Evolutionary conservation across 92 coral and sea anemone genomes (phyloP), one percentile per base, ranked within the genome.

Genomic region (Epizoanthus stellaris): DNA sequence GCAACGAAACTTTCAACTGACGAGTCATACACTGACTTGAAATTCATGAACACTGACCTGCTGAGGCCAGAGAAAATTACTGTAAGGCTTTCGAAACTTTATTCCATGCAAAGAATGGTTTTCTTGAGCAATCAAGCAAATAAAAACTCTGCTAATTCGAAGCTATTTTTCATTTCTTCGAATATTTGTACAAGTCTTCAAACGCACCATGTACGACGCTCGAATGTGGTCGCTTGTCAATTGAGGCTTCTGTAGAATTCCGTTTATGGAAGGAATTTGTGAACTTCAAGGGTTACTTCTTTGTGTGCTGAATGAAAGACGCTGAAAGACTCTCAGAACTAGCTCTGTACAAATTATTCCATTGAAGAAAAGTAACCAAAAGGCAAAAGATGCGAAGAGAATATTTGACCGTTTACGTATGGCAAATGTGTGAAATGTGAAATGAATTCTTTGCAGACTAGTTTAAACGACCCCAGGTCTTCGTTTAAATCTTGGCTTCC

Each of bases 221-320:
- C 83, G 61, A 79, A 43, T 19, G 67, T 20, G 72, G 56, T 72
- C 59, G 82, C 64, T 1, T 30, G 34, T 30, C 34, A 30, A 30
- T 30, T 30, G 34, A 30, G 34, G 0, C 34, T 63, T 62, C 2
- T 49, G 42, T 21, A 11, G 68, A 79, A 72, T 79, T 79, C 83
- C 83, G 83, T 79, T 79, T 79, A 62, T 61, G 60, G 83, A 79
- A 62, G 72, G 62, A 79, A 79, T 63, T 79, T 38, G 54, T 79
- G 83, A 12, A 62, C 71, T 62, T 63, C 71, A 42, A 79, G 71
- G 71, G 58, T 79, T 79, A 59, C 61, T 63, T n/a, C 19, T 79
- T 40, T 79, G 19, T 70, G 14, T 62, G 60, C 45, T 79, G 83
- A 79, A 79, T 79, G 83, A 79, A 79, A 79, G 71, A 79, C 83